phyloP scores from a whole-genome alignment of 2,888 invertebrate genomes.

The Stramonita haemastoma region DNA sequence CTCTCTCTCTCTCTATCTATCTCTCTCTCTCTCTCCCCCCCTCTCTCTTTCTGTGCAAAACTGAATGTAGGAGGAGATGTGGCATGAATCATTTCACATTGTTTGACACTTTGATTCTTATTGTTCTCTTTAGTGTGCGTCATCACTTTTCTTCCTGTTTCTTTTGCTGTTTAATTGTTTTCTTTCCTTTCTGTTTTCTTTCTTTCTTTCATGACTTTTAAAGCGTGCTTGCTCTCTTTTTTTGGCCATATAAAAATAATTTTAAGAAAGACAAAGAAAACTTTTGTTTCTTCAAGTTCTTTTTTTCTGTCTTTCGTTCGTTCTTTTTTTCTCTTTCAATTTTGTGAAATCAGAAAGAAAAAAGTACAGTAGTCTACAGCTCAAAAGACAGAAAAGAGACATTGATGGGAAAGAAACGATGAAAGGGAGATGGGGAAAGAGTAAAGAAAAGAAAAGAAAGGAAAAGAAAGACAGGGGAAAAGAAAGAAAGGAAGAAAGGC shows the following conservation, averaged over 20 bases:
- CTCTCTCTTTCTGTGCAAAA: background rate
- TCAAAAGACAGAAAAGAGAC: too few relatives aligned
- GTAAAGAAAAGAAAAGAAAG: too few relatives aligned
- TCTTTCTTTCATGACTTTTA: background rate
- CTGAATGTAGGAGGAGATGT: too few relatives aligned
- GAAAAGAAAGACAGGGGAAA: too few relatives aligned
- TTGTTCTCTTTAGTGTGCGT: background rate
- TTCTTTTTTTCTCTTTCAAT: background rate
- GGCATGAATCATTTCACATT: too few relatives aligned
- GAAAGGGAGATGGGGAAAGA: too few relatives aligned
- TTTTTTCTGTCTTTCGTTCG: background rate
- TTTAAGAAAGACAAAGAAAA: background rate
- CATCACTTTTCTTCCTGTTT: background rate
- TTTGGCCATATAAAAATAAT: background rate
- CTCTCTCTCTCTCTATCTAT: background rate
- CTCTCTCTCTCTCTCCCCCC: background rate
- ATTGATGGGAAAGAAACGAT: too few relatives aligned
- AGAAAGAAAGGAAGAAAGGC: too few relatives aligned
- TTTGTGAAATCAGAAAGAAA: background rate
- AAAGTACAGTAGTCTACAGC: too few relatives aligned
- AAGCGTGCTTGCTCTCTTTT: too few relatives aligned
- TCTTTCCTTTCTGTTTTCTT: background rate
- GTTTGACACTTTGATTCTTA: background rate
- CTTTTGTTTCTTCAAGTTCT: background rate
- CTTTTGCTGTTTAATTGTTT: background rate